Evolutionary conservation across 2,113 vertebrate species (phyloP).

Genomic region (Collichthys lucidus): DNA sequence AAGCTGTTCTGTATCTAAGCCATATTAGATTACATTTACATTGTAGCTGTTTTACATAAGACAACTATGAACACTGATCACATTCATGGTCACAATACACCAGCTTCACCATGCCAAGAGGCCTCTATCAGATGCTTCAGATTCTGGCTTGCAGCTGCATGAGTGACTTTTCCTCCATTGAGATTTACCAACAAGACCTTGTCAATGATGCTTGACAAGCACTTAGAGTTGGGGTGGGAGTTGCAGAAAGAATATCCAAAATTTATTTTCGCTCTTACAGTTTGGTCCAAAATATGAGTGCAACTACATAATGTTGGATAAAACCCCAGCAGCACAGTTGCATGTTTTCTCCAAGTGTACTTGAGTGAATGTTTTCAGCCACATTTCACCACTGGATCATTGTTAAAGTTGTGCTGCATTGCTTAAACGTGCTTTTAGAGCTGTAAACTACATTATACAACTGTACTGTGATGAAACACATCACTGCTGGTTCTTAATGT

Average conservation of each 20-base stretch:
- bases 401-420: too few species aligned
- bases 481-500: too few species aligned
- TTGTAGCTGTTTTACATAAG: neutral
- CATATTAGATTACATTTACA: neutral
- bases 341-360: neutral
- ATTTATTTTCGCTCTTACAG: neutral
- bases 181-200: neutral
- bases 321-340: neutral
- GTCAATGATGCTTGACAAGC: constrained; percentile 5
- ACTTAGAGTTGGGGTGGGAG: neutral
- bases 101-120: neutral
- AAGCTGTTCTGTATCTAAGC: neutral
- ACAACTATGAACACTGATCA: neutral
- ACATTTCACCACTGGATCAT: neutral
- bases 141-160: neutral
- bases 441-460: too few species aligned
- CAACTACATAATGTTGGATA: neutral
- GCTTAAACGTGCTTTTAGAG: too few species aligned
- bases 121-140: neutral
- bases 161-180: neutral
- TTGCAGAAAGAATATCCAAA: neutral
- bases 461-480: too few species aligned
- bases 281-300: neutral
- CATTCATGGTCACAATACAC: neutral
- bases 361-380: neutral